phyloP scores from a whole-genome alignment of 1,140 invertebrate genomes.

The Apolygus lucorum region DNA sequence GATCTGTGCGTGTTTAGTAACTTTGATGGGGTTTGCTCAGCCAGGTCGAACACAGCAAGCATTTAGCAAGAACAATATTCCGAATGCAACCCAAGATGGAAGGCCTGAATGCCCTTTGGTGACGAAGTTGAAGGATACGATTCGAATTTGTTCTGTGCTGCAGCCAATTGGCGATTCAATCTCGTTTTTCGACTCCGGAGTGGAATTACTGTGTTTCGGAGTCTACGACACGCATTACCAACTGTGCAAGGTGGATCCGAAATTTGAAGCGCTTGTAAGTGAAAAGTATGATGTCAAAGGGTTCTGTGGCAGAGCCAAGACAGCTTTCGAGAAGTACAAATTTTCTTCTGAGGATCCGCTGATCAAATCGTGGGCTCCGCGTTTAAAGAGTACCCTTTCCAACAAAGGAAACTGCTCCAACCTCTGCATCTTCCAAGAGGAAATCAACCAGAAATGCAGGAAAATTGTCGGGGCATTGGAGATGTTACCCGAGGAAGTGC shows the following conservation, averaged over 20 bases:
- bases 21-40: no score
- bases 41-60: no score
- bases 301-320: neutral
- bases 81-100: no score
- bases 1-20: no score
- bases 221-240: neutral
- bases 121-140: no score
- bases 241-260: neutral
- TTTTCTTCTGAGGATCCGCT: neutral
- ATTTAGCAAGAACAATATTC: no score
- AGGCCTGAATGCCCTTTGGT: no score
- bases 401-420: neutral
- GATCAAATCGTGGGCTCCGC: neutral
- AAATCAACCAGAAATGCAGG: neutral
- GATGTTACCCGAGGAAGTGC: neutral
- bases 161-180: neutral
- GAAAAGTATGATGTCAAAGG: neutral
- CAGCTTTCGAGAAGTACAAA: neutral
- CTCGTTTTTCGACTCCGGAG: neutral
- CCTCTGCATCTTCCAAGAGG: neutral
- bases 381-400: neutral
- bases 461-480: neutral
- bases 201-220: neutral
- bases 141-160: no score
- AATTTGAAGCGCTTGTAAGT: neutral